phyloP scores from a whole-genome alignment of 2,888 invertebrate species.

The Fragum fragum region DNA sequence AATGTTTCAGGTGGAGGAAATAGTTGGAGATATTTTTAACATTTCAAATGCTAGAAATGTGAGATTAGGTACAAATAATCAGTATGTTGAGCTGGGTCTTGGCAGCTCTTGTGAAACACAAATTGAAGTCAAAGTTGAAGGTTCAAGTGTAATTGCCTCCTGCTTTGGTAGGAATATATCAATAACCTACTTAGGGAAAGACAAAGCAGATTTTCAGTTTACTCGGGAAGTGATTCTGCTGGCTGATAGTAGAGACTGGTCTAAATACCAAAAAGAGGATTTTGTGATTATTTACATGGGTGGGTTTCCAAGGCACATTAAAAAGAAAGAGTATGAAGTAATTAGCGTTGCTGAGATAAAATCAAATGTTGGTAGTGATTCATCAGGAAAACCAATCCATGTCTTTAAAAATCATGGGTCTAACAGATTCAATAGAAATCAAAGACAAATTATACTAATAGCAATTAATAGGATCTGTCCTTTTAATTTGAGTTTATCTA shows the following conservation, averaged over 20 bases:
- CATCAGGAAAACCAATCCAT: not conserved
- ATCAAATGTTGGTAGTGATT: not conserved
- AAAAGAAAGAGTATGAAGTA: slow-evolving; percentile 17
- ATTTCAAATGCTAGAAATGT: slow-evolving; percentile 36
- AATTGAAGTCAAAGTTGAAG: slow-evolving; percentile 39
- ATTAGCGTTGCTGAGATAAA: slow-evolving; percentile 39
- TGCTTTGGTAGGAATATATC: slow-evolving; percentile 36
- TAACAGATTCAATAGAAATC: slow-evolving; percentile 21
- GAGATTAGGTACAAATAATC: slow-evolving; percentile 28
- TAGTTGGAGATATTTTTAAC: slow-evolving; percentile 50
- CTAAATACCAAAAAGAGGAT: slow-evolving; percentile 51
- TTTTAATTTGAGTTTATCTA: slow-evolving; percentile 20
- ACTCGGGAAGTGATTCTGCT: slow-evolving; percentile 32
- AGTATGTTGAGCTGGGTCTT: slow-evolving; percentile 51
- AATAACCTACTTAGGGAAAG: slow-evolving; percentile 47
- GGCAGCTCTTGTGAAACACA: slow-evolving; percentile 40
- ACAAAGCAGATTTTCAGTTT: slow-evolving; percentile 48
- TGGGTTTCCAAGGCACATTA: slow-evolving; percentile 49
- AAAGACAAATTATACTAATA: slow-evolving; percentile 53
- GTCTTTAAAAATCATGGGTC: not conserved
- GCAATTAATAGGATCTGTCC: slow-evolving; percentile 51
- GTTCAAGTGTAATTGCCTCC: slow-evolving; percentile 40
- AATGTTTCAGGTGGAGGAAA: not conserved
- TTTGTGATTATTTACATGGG: slow-evolving; percentile 50
- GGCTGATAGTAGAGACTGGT: slow-evolving; percentile 32